Conservation (phyloP, 2,113 vertebrate species). For the Proteles cristata region DNA sequence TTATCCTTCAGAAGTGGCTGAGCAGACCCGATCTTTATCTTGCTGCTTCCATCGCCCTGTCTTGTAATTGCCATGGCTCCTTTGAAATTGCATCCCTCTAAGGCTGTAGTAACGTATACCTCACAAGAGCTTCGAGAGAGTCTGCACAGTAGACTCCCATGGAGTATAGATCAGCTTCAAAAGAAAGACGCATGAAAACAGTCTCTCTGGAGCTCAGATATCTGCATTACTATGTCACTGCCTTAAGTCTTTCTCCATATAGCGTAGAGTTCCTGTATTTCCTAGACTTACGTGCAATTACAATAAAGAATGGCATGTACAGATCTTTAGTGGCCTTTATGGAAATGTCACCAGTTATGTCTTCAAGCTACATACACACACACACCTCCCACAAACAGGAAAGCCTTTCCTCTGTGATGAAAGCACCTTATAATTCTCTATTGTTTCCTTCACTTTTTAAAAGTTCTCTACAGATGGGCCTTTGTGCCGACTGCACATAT, state of each 20-base stretch:
- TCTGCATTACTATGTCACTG: not conserved
- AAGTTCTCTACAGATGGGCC: not conserved
- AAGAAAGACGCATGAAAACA: not conserved
- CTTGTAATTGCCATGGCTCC: conserved; percentile 1
- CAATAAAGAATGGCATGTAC: not conserved
- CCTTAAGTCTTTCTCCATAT: not conserved
- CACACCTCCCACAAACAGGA: not conserved
- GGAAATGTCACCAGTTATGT: not conserved
- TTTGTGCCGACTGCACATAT: not conserved
- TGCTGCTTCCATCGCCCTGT: conserved; percentile 37
- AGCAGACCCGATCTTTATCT: conserved; percentile 68
- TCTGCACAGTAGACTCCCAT: not conserved
- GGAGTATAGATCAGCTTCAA: not conserved
- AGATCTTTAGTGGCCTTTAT: not conserved
- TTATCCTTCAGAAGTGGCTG: not conserved
- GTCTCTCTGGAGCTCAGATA: not conserved
- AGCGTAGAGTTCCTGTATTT: not conserved
- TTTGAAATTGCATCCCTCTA: conserved; percentile 74
- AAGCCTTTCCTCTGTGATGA: not conserved
- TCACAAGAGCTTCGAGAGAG: conserved; percentile 51
- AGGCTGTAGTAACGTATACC: conserved; percentile 63
- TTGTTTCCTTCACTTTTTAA: not conserved
- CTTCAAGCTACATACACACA: not conserved
- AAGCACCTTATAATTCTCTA: conserved; percentile 40
- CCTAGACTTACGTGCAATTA: not conserved